Percentiles rank a stretch among this genome's conserved stretches.
phyloP scores from a whole-genome alignment of 2,888 invertebrate genomes.

The Galerucella nymphaeae region DNA sequence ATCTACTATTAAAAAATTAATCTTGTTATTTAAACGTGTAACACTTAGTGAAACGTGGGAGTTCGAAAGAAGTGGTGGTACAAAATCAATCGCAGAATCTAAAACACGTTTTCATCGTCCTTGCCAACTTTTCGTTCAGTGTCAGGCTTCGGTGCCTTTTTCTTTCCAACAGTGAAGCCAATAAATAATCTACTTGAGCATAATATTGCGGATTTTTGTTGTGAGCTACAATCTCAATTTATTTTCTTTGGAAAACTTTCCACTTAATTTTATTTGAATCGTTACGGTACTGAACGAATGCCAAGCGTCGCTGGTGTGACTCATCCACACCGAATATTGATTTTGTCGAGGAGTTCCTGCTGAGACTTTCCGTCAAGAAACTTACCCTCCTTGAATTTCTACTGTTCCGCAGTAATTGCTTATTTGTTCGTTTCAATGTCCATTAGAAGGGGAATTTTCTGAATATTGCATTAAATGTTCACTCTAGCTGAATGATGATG shows the following conservation, averaged over 20 bases:
- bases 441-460: constrained; percentile 34
- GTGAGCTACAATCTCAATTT: not conserved
- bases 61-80: too few species aligned
- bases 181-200: not conserved
- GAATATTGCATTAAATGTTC: constrained; percentile 37
- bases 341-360: constrained; percentile 45
- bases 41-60: too few species aligned
- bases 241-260: not conserved
- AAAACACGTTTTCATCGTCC: too few species aligned
- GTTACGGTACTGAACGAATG: constrained; percentile 15
- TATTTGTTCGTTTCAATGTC: constrained; percentile 36
- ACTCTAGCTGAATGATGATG: constrained; percentile 27
- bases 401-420: constrained; percentile 36
- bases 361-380: constrained; percentile 39
- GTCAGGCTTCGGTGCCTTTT: too few species aligned
- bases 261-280: constrained; percentile 7
- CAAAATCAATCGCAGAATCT: too few species aligned
- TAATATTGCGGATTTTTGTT: not conserved
- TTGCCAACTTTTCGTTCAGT: too few species aligned
- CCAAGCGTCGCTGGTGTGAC: constrained; percentile 31
- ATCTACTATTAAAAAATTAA: too few species aligned
- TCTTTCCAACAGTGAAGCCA: too few species aligned
- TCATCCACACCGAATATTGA: constrained; percentile 46
- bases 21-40: too few species aligned
- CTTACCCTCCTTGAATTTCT: constrained; percentile 34